These are phyloP conservation scores for Lycaena phlaeas DNA, from an alignment of 2,888 invertebrate genomes.

Conservation along the genomic window DNA sequence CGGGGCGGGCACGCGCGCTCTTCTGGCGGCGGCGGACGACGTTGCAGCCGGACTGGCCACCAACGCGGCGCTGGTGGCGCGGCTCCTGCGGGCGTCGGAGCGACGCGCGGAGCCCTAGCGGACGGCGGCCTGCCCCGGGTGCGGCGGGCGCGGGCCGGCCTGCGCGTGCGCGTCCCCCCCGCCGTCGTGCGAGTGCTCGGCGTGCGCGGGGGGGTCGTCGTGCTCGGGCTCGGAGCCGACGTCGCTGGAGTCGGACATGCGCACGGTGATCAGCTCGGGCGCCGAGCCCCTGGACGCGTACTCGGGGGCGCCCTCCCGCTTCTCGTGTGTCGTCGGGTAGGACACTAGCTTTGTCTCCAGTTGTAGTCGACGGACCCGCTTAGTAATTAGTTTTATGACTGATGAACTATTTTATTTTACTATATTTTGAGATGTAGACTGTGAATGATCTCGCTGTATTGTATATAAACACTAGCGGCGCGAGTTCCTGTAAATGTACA, in stretches of 20 bases:
- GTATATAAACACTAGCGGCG: too few species aligned
- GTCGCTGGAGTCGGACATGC: not conserved
- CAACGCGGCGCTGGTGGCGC: constrained; percentile 35
- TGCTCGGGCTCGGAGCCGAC: too few species aligned
- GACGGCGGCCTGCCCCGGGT: too few species aligned
- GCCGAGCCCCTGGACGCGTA: not conserved
- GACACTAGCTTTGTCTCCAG: not conserved
- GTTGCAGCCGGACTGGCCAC: constrained; percentile 28
- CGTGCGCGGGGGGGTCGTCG: not conserved
- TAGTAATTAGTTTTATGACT: not conserved
- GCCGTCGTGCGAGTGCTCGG: constrained; percentile 1
- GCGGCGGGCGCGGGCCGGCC: too few species aligned
- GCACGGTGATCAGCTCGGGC: not conserved
- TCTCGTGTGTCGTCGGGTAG: too few species aligned
- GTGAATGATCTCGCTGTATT: too few species aligned
- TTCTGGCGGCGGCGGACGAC: constrained; percentile 44
- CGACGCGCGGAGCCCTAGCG: constrained; percentile 24
- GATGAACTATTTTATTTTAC: not conserved
- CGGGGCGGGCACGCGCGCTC: constrained; percentile 37
- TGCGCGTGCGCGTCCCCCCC: too few species aligned
- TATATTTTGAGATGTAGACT: too few species aligned
- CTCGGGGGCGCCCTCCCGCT: too few species aligned
- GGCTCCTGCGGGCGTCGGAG: constrained; percentile 18
- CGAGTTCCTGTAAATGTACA: too few species aligned
- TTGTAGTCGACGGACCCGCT: not conserved